These are phyloP conservation scores for Etheostoma spectabile DNA, from an alignment of 2,113 vertebrate species.

Conservation along the genomic window DNA sequence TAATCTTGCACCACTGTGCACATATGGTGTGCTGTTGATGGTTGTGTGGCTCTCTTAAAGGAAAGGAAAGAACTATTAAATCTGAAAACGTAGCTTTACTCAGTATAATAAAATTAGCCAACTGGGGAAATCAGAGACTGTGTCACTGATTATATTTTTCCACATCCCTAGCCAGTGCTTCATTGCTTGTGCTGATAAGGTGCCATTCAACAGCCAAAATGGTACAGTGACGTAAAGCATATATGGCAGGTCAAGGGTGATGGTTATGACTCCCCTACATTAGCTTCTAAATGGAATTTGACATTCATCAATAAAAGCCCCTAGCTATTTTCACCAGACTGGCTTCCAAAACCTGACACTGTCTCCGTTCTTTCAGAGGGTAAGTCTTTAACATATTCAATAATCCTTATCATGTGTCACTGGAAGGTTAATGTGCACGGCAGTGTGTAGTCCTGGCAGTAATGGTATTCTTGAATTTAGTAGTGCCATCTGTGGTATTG, in stretches of 20 bases:
- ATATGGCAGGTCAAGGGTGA: slow-evolving; percentile 66
- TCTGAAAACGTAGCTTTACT: not conserved
- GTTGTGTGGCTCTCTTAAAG: no score
- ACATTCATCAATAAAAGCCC: not conserved
- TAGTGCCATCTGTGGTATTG: slow-evolving; percentile 37
- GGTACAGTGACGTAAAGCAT: slow-evolving; percentile 39
- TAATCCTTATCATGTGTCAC: not conserved
- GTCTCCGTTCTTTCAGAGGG: not conserved
- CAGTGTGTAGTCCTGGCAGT: not conserved
- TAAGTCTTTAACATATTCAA: no score
- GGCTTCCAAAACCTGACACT: not conserved
- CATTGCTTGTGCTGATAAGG: slow-evolving; percentile 15
- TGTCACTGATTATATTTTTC: not conserved
- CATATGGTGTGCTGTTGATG: no score
- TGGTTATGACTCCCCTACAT: slow-evolving; percentile 48
- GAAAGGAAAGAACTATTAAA: not conserved
- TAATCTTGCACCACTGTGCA: no score
- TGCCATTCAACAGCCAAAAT: not conserved
- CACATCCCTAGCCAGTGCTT: not conserved
- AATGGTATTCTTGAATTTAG: not conserved
- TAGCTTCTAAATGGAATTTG: slow-evolving; percentile 39
- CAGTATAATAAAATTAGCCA: not conserved
- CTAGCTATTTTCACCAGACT: not conserved
- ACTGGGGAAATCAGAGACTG: no score
- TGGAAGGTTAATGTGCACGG: not conserved